A percentile compares a stretch with the other conserved stretches of the same genome.
These are phyloP conservation scores for Dendrolimus kikuchii DNA, from an alignment of 1,140 invertebrate genomes.

Conservation along the genomic window DNA sequence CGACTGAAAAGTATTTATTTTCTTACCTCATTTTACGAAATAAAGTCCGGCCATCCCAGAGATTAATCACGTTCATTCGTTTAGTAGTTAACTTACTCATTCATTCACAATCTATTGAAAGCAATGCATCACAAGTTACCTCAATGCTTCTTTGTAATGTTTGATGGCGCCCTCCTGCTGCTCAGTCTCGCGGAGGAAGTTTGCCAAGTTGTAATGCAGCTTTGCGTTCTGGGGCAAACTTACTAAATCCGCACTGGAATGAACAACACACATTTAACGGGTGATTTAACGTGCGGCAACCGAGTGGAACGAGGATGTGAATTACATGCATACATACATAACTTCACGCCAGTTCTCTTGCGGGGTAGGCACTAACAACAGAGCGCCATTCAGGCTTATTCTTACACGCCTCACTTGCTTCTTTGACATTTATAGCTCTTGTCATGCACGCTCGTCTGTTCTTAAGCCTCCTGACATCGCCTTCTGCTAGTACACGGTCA, in stretches of 20 bases:
- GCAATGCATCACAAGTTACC: conserved; percentile 73
- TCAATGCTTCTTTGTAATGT: conserved; percentile 87
- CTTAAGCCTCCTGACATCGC: too few relatives aligned
- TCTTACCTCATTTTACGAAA: too few relatives aligned
- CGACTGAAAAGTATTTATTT: too few relatives aligned
- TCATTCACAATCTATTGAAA: neutral
- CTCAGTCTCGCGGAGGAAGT: conserved; percentile 85
- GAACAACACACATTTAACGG: conserved; percentile 50
- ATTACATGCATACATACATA: neutral
- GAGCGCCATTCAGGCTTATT: too few relatives aligned
- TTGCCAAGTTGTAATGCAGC: conserved; percentile 94
- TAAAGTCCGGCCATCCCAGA: too few relatives aligned
- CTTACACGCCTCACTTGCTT: too few relatives aligned
- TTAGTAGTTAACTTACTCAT: too few relatives aligned
- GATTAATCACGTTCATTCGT: too few relatives aligned
- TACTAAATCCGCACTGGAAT: conserved; percentile 83
- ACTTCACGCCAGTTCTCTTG: conserved; percentile 2
- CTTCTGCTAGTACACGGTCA: too few relatives aligned
- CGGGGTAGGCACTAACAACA: too few relatives aligned
- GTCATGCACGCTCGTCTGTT: too few relatives aligned
- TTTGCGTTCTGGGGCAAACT: conserved; percentile 91
- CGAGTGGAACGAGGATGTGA: conserved; percentile 11
- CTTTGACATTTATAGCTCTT: too few relatives aligned
- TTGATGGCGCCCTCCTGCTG: conserved; percentile 79
- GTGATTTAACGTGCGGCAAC: conserved; percentile 31